Evolutionary conservation across 2,888 invertebrate species (phyloP).

Genomic region (Orchesellides sinensis): DNA sequence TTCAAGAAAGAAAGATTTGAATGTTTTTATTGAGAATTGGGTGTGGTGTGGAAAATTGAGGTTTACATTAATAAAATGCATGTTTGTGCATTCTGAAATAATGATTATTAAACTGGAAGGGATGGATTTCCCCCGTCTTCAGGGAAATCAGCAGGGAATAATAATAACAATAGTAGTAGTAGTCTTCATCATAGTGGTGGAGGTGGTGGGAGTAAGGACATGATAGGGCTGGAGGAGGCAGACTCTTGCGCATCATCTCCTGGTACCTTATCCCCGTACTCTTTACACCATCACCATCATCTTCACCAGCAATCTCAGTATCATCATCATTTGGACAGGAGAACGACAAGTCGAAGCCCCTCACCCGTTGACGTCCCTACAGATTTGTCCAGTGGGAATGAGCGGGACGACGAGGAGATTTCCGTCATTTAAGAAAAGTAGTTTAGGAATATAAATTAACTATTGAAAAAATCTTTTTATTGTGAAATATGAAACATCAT

Average conservation of each 20-base stretch:
- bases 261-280: slow-evolving; percentile 51
- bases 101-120: slow-evolving; percentile 79
- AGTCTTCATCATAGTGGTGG: no score
- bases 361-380: slow-evolving; percentile 50
- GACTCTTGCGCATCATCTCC: slow-evolving; percentile 58
- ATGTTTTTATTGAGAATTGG: no score
- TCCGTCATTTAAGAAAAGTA: slow-evolving; percentile 66
- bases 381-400: slow-evolving; percentile 66
- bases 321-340: slow-evolving; percentile 26
- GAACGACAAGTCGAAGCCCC: slow-evolving; percentile 29
- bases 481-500: no score
- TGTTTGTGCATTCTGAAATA: no score
- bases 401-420: slow-evolving; percentile 71
- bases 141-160: slow-evolving; percentile 15
- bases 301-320: slow-evolving; percentile 56
- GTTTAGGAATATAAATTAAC: no score
- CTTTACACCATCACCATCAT: slow-evolving; percentile 46
- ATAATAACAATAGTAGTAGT: slow-evolving; percentile 28
- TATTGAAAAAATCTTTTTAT: no score
- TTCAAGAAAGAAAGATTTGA: no score
- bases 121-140: slow-evolving; percentile 58
- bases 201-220: not conserved
- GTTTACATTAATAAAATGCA: no score
- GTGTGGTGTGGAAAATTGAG: no score
- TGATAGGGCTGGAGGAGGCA: slow-evolving; percentile 38